Conservation (phyloP, 2,888 invertebrate genomes). For the Anaspis maculata region DNA sequence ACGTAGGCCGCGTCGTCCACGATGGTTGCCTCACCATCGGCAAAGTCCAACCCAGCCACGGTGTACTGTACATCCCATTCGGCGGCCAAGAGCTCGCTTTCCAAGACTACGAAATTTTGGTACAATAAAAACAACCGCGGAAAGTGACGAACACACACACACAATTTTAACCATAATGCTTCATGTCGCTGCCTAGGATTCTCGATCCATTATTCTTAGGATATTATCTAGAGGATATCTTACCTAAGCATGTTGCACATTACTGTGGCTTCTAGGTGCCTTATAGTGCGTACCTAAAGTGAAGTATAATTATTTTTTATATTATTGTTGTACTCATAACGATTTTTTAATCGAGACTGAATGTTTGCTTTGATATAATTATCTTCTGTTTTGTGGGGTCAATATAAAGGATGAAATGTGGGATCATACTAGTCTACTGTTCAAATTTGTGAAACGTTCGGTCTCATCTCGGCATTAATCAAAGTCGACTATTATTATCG, state of each 20-base stretch:
- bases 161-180: slow-evolving; percentile 11
- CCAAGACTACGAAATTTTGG: slow-evolving; percentile 72
- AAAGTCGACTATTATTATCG: no score
- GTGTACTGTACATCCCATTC: slow-evolving; percentile 75
- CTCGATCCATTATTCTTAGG: slow-evolving; percentile 4
- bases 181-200: slow-evolving; percentile 19
- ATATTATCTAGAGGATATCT: no score
- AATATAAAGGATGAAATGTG: no score
- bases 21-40: slow-evolving; percentile 71
- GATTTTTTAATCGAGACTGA: no score
- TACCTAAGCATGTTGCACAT: no score
- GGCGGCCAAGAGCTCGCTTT: slow-evolving; percentile 71
- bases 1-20: slow-evolving; percentile 67
- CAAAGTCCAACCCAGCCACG: slow-evolving; percentile 78
- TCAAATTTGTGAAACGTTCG: no score
- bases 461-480: no score
- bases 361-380: no score
- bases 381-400: no score
- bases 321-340: background rate
- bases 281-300: no score
- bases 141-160: slow-evolving; percentile 7
- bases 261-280: slow-evolving; percentile 29
- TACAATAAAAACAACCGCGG: slow-evolving; percentile 9
- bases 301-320: slow-evolving; percentile 1
- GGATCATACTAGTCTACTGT: no score